A percentile compares a stretch with the other conserved stretches of the same genome.
Conservation (phyloP, 1,140 invertebrate genomes). For the Coptotermes formosanus region DNA sequence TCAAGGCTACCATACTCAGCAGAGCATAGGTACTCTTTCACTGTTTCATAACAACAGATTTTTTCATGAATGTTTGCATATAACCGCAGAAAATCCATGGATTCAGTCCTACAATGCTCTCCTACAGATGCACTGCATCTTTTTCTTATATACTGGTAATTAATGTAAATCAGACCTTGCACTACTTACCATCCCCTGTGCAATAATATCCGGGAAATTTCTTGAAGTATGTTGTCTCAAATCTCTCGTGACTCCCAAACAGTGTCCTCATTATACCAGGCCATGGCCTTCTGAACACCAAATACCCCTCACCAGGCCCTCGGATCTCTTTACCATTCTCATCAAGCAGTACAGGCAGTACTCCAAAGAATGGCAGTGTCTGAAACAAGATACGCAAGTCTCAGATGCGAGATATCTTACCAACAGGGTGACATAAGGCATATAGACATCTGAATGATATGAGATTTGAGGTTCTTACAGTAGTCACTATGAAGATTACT, state of each 20-base stretch:
- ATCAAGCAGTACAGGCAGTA: constrained; percentile 82
- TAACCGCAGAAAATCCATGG: no score
- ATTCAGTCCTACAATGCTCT: no score
- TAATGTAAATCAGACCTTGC: no score
- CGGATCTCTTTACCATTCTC: constrained; percentile 84
- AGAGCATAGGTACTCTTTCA: no score
- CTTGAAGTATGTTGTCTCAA: constrained; percentile 92
- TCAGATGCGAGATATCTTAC: neutral
- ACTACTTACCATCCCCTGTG: constrained; percentile 89
- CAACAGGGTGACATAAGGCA: neutral
- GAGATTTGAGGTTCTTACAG: no score
- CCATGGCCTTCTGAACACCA: constrained; percentile 93
- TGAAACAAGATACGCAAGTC: constrained; percentile 47
- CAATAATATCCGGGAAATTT: constrained; percentile 96
- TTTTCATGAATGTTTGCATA: no score
- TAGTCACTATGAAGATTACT: no score
- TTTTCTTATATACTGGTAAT: no score
- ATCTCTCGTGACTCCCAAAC: constrained; percentile 88
- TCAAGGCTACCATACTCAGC: no score
- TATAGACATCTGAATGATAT: neutral
- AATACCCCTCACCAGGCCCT: constrained; percentile 88
- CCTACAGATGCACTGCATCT: no score
- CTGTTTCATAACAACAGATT: no score
- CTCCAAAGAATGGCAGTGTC: constrained; percentile 97
- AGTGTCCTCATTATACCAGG: constrained; percentile 96